phyloP scores from a whole-genome alignment of 2,888 invertebrate species.

The Amiota communis region DNA sequence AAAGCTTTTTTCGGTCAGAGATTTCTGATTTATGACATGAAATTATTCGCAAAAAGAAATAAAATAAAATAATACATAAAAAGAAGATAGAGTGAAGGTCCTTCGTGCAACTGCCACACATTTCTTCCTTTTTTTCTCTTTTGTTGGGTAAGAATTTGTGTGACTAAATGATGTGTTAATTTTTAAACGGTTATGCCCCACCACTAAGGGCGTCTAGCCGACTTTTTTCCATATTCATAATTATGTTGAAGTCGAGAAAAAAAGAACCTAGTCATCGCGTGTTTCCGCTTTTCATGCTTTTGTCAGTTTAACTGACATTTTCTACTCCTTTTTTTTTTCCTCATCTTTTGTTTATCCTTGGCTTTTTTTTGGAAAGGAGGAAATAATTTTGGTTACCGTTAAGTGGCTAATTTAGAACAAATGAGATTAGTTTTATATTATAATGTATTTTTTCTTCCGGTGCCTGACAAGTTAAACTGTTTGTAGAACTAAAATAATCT shows the following conservation, averaged over 20 bases:
- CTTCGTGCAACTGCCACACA: constrained; percentile 28
- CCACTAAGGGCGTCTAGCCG: background rate
- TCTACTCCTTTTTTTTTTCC: background rate
- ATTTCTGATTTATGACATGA: constrained; percentile 62
- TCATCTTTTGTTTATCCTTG: background rate
- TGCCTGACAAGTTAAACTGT: background rate
- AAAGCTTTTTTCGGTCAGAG: constrained; percentile 31
- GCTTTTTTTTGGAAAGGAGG: background rate
- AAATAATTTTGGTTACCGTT: background rate
- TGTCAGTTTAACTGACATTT: background rate
- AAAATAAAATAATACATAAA: constrained; percentile 34
- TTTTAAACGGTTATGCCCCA: constrained; percentile 2
- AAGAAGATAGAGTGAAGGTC: background rate
- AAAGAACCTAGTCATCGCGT: constrained; percentile 19
- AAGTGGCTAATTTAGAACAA: constrained; percentile 16
- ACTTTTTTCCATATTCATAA: constrained; percentile 13
- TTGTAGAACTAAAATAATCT: too few species aligned
- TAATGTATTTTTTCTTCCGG: background rate
- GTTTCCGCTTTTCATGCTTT: constrained; percentile 11
- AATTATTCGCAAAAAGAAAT: constrained; percentile 30
- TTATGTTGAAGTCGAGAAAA: background rate
- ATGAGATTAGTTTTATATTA: background rate
- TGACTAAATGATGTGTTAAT: constrained; percentile 64
- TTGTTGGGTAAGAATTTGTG: constrained; percentile 26
- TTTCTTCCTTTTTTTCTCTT: too few species aligned